These are phyloP conservation scores for Folsomia candida DNA, from an alignment of 2,888 invertebrate genomes.

Conservation along the genomic window DNA sequence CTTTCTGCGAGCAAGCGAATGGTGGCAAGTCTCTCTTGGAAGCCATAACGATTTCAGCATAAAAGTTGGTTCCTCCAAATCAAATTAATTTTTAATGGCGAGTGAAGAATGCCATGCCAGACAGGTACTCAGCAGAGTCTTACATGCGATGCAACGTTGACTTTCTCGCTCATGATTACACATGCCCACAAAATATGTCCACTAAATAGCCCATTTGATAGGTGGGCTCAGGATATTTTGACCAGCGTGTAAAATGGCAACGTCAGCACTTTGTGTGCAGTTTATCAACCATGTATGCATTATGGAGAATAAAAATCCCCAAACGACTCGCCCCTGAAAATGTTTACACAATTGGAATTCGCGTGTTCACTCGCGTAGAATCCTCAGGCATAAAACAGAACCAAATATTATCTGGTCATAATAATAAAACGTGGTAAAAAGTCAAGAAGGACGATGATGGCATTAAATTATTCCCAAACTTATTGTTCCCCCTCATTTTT, in stretches of 20 bases:
- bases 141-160: too few species aligned
- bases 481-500: neutral
- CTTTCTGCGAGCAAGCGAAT: neutral
- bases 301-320: neutral
- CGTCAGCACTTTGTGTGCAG: neutral
- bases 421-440: neutral
- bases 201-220: too few species aligned
- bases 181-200: too few species aligned
- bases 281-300: neutral
- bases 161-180: neutral
- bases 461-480: neutral
- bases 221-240: too few species aligned
- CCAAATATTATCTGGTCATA: neutral
- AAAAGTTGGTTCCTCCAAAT: conserved; percentile 11
- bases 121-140: neutral
- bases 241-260: too few species aligned
- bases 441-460: neutral
- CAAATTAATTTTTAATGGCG: conserved; percentile 17
- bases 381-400: neutral
- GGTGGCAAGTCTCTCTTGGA: conserved; percentile 2
- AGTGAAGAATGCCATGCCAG: neutral
- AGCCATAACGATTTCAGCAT: conserved; percentile 13
- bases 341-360: conserved; percentile 13
- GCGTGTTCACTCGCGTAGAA: conserved; percentile 1
- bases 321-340: conserved; percentile 1